phyloP scores from a whole-genome alignment of 1,140 invertebrate species.

The Drosophila ercepeae region DNA sequence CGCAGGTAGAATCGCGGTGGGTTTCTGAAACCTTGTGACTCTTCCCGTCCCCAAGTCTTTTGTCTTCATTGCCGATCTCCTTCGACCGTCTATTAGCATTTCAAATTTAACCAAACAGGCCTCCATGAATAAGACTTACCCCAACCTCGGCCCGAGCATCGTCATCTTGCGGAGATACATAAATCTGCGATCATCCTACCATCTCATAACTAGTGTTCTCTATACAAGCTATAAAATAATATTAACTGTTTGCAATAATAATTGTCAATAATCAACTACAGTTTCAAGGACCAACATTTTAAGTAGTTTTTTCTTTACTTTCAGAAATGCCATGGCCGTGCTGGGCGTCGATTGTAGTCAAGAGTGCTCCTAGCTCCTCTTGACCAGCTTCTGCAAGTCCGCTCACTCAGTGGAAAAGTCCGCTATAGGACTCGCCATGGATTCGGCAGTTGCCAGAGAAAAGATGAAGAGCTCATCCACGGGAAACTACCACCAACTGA shows the following conservation, averaged over 20 bases:
- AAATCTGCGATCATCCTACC: too few relatives aligned
- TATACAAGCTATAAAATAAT: too few relatives aligned
- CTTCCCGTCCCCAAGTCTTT: slow-evolving; percentile 8
- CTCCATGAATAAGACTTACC: too few relatives aligned
- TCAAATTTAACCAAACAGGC: slow-evolving; percentile 51
- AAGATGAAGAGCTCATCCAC: slow-evolving; percentile 8
- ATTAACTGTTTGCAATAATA: not conserved
- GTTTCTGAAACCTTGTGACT: not conserved
- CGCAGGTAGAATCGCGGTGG: slow-evolving; percentile 52
- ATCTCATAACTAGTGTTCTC: not conserved
- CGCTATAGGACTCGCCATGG: slow-evolving; percentile 12
- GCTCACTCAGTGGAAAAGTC: slow-evolving; percentile 7
- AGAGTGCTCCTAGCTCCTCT: slow-evolving; percentile 25
- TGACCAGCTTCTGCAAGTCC: slow-evolving; percentile 5
- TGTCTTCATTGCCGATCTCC: slow-evolving; percentile 33
- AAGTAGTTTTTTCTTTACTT: not conserved
- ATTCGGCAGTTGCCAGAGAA: slow-evolving; percentile 15
- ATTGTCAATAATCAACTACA: not conserved
- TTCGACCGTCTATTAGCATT: slow-evolving; percentile 68
- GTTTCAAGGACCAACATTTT: not conserved
- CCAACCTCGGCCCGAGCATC: too few relatives aligned
- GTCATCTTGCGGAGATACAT: too few relatives aligned
- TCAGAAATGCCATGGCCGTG: slow-evolving; percentile 34
- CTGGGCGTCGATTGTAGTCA: slow-evolving; percentile 14
- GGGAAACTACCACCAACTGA: slow-evolving; percentile 18